Percentiles rank a stretch among this genome's conserved stretches.
Evolutionary conservation across 2,797 vertebrate species (phyloP).

Genomic region (Threskiornis aethiopicus): DNA sequence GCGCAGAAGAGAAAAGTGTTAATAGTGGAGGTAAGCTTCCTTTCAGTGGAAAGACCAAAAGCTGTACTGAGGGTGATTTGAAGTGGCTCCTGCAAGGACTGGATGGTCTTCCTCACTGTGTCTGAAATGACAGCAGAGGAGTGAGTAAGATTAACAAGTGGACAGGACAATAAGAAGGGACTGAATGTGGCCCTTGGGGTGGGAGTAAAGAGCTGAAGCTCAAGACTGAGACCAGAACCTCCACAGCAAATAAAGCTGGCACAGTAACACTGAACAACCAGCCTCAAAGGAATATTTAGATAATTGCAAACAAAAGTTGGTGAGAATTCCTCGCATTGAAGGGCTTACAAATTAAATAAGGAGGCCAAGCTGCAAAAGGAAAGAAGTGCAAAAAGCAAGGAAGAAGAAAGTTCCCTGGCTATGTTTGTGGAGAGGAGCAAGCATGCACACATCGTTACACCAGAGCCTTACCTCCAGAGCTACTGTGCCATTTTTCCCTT

Average conservation of each 20-base stretch:
- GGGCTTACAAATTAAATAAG: background rate
- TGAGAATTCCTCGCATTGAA: background rate
- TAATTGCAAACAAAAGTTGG: background rate
- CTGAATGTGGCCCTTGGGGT: background rate
- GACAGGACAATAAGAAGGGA: background rate
- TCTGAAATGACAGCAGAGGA: background rate
- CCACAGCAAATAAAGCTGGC: background rate
- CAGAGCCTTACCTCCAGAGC: slow-evolving; percentile 79
- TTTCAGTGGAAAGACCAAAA: background rate
- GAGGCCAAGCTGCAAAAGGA: background rate
- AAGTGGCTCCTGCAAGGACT: background rate
- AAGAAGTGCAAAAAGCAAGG: background rate
- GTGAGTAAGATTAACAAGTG: background rate
- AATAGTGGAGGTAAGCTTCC: background rate
- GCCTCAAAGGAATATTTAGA: background rate
- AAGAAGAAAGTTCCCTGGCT: background rate
- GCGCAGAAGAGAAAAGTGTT: background rate
- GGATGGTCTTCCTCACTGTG: background rate
- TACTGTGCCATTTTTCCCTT: slow-evolving; percentile 82
- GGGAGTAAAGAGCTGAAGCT: background rate
- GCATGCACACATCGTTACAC: background rate
- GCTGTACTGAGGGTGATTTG: background rate
- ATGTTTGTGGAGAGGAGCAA: background rate
- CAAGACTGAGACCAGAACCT: background rate
- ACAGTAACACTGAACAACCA: background rate